These are phyloP conservation scores for Silurus aristotelis DNA, from an alignment of 2,797 vertebrate genomes.

Conservation along the genomic window DNA sequence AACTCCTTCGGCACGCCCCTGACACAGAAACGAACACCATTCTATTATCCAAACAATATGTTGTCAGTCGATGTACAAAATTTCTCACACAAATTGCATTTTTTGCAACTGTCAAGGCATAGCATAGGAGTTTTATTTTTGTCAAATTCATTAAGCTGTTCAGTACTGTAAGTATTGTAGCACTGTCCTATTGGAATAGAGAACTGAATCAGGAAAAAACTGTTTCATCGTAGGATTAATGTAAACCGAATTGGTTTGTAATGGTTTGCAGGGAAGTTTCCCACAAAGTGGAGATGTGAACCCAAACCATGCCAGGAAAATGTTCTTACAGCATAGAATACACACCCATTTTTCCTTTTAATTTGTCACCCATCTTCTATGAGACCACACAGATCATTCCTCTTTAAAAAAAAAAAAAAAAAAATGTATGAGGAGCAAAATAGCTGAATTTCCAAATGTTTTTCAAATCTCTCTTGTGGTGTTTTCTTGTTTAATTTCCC, in stretches of 20 bases:
- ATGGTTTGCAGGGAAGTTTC: background rate
- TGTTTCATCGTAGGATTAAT: background rate
- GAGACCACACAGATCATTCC: background rate
- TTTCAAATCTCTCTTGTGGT: background rate
- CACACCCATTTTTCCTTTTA: background rate
- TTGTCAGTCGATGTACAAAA: background rate
- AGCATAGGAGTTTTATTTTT: background rate
- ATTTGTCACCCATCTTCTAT: background rate
- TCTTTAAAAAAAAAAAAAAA: background rate
- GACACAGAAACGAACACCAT: background rate
- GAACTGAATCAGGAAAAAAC: background rate
- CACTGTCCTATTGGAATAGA: background rate
- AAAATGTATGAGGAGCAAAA: background rate
- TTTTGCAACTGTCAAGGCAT: too few species aligned
- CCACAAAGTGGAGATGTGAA: background rate
- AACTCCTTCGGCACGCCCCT: background rate
- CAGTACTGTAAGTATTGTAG: background rate
- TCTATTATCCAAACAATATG: background rate
- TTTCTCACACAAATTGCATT: background rate
- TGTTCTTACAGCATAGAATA: background rate
- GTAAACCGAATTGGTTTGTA: background rate
- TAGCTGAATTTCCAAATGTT: conserved; percentile 3
- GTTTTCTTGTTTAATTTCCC: background rate
- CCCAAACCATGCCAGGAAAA: background rate
- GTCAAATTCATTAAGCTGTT: background rate